These are phyloP conservation scores for Muscina levida DNA, from an alignment of 2,888 invertebrate genomes.

Conservation along the genomic window DNA sequence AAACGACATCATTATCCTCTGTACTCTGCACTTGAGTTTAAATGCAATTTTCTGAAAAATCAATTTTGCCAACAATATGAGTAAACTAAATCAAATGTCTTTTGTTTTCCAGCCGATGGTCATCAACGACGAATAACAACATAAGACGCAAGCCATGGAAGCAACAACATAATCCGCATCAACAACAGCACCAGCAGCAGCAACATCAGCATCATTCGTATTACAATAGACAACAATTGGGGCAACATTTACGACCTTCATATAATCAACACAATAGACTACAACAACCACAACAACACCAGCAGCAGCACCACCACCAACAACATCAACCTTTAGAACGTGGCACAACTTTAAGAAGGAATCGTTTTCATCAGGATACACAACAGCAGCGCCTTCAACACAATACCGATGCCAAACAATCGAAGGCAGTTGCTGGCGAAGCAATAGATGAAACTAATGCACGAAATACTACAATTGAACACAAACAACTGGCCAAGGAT, in stretches of 20 bases:
- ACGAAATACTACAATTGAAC: constrained; percentile 52
- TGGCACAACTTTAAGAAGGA: constrained; percentile 63
- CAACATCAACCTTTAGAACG: constrained; percentile 22
- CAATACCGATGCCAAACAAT: not conserved
- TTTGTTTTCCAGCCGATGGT: constrained; percentile 68
- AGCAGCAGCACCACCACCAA: constrained; percentile 24
- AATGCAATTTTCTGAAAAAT: not conserved
- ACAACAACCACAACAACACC: constrained; percentile 26
- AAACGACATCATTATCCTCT: too few relatives aligned
- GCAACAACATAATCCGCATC: constrained; percentile 67
- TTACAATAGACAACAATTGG: constrained; percentile 57
- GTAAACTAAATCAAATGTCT: not conserved
- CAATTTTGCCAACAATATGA: not conserved
- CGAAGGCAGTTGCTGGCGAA: not conserved
- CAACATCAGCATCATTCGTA: constrained; percentile 54
- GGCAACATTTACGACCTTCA: constrained; percentile 54
- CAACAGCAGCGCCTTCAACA: constrained; percentile 41
- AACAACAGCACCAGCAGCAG: constrained; percentile 52
- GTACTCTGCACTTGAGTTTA: constrained; percentile 68
- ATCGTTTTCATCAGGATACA: constrained; percentile 67
- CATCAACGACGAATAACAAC: constrained; percentile 68
- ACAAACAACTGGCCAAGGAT: constrained; percentile 35
- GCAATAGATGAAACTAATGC: constrained; percentile 19
- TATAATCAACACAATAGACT: constrained; percentile 45
- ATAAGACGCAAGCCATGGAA: constrained; percentile 74